Conservation (phyloP, 2,888 invertebrate genomes). For the Falcaria lacertinaria region DNA sequence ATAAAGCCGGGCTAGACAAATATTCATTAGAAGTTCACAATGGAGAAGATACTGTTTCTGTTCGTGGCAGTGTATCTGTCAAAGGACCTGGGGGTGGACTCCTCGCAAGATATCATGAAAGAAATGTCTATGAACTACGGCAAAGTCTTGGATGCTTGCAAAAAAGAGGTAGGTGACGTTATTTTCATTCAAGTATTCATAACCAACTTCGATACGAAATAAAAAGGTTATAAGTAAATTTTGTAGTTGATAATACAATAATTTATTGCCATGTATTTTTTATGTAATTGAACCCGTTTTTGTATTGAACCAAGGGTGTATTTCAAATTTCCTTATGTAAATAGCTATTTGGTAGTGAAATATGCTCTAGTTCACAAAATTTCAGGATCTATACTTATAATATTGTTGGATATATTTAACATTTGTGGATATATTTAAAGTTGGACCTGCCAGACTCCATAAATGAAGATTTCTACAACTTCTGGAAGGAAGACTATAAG, state of each 20-base stretch:
- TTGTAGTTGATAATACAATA: no score
- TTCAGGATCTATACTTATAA: no score
- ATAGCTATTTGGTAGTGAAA: no score
- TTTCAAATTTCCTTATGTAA: no score
- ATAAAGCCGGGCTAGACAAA: neutral
- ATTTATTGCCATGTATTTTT: no score
- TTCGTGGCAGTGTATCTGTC: conserved; percentile 18
- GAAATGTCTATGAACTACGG: conserved; percentile 29
- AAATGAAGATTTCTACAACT: conserved; percentile 41
- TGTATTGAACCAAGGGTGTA: no score
- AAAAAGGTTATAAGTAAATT: no score
- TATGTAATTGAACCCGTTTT: no score
- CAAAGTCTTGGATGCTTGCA: conserved; percentile 39
- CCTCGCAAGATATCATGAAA: conserved; percentile 39
- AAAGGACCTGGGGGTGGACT: conserved; percentile 16
- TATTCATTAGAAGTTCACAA: neutral
- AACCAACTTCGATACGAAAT: no score
- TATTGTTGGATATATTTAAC: neutral
- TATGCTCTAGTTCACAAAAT: no score
- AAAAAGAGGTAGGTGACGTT: conserved; percentile 32
- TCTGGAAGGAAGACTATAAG: conserved; percentile 47
- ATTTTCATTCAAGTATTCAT: no score
- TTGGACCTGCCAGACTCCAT: conserved; percentile 38
- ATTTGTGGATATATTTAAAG: conserved; percentile 16
- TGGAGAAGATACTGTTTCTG: conserved; percentile 12